Evolutionary conservation across 2,797 vertebrate species (phyloP).

Genomic region (Potorous gilbertii): DNA sequence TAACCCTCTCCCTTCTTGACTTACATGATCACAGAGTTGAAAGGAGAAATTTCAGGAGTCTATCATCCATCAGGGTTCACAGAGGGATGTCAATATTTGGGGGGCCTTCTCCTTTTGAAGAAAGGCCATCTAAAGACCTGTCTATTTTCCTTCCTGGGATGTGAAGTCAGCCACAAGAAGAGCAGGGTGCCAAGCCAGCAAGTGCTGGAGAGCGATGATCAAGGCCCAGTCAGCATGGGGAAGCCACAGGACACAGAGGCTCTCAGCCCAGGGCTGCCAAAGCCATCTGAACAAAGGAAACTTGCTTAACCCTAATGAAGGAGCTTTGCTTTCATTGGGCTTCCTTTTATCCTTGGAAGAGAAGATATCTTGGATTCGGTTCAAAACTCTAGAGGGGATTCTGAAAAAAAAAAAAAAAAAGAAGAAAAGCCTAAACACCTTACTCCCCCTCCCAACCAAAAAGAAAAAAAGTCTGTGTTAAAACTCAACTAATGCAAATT

Average conservation of each 20-base stretch:
- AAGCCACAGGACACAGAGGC: not conserved
- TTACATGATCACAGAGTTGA: not conserved
- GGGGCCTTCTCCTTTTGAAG: not conserved
- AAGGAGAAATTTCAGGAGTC: constrained; percentile 7
- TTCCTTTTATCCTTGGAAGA: not conserved
- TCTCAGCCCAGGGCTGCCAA: not conserved
- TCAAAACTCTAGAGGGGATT: not conserved
- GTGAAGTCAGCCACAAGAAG: not conserved
- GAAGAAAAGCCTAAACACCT: not conserved
- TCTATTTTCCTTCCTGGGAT: not conserved
- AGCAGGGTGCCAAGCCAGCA: not conserved
- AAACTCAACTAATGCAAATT: not conserved
- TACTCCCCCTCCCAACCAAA: not conserved
- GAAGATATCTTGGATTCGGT: not conserved
- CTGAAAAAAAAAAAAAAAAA: not conserved
- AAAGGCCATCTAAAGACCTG: not conserved
- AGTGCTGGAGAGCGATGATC: not conserved
- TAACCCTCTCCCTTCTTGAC: not conserved
- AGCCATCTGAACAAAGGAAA: not conserved
- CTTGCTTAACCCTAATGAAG: constrained; percentile 1
- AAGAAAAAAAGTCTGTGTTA: not conserved
- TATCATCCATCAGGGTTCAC: constrained; percentile 1
- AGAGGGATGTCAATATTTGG: constrained; percentile 2
- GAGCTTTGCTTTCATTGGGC: not conserved
- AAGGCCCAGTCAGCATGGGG: not conserved